A percentile compares a stretch with the other conserved stretches of the same genome.
These are phyloP conservation scores for Agapostemon virescens DNA, from an alignment of 2,888 invertebrate genomes.

Conservation along the genomic window DNA sequence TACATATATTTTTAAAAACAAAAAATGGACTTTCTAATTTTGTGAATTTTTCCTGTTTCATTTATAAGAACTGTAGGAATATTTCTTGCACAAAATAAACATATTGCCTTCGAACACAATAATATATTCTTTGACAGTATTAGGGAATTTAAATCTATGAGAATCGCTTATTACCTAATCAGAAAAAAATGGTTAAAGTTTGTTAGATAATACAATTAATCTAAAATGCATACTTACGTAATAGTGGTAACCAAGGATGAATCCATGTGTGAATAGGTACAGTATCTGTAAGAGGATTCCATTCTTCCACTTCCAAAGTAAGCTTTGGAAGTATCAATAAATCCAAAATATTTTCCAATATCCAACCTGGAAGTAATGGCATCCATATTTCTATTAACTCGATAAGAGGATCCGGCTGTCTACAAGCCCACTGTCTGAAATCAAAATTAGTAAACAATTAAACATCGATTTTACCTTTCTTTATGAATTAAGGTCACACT, in stretches of 20 bases:
- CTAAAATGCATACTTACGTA: slow-evolving; percentile 82
- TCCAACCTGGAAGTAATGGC: slow-evolving; percentile 90
- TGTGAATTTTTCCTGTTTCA: no score
- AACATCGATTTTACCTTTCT: background rate
- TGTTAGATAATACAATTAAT: background rate
- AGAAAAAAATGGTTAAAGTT: background rate
- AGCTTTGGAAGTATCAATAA: slow-evolving; percentile 90
- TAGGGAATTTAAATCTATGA: background rate
- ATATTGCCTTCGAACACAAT: no score
- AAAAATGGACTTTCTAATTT: no score
- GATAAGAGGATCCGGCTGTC: slow-evolving; percentile 89
- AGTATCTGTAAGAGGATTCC: slow-evolving; percentile 98
- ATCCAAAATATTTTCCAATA: slow-evolving; percentile 90
- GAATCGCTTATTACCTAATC: no score
- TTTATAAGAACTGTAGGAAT: no score
- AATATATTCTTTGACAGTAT: no score
- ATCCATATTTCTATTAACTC: slow-evolving; percentile 91
- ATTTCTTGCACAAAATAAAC: no score
- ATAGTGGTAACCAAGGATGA: slow-evolving; percentile 95
- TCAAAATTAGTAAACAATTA: slow-evolving; percentile 28
- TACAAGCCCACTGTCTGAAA: slow-evolving; percentile 90
- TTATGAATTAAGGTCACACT: no score
- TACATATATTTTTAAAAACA: no score
- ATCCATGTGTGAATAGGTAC: slow-evolving; percentile 98
- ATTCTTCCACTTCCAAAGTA: slow-evolving; percentile 88